Evolutionary conservation across 1,140 invertebrate genomes (phyloP).

Genomic region (Rhyzopertha dominica): DNA sequence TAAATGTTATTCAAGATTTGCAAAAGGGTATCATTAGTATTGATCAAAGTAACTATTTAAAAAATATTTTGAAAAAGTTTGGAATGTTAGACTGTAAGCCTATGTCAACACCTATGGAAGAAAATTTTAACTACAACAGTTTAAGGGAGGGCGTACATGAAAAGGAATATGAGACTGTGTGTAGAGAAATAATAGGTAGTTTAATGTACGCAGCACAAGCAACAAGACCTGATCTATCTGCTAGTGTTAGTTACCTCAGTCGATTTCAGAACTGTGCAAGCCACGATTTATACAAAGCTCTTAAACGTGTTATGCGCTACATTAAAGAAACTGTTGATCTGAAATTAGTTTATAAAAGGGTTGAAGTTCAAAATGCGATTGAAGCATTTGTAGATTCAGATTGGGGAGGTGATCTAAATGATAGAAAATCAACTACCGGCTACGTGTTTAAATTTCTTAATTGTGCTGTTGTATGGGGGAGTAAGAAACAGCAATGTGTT

Average conservation of each 20-base stretch:
- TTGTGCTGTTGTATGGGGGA: constrained; percentile 36
- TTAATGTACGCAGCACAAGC: constrained; percentile 33
- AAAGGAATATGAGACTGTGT: no score
- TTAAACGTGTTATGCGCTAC: constrained; percentile 35
- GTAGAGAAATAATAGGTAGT: constrained; percentile 26
- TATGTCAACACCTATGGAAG: constrained; percentile 12
- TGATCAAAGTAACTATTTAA: constrained; percentile 13
- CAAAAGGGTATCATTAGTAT: constrained; percentile 4
- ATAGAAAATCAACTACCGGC: constrained; percentile 28
- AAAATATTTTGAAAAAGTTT: constrained; percentile 8
- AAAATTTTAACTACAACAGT: constrained; percentile 11
- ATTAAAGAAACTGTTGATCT: constrained; percentile 26
- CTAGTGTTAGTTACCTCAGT: constrained; percentile 26
- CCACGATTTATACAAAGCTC: constrained; percentile 24
- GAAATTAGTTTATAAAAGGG: constrained; percentile 16
- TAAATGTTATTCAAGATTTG: constrained; percentile 16
- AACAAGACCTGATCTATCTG: constrained; percentile 34
- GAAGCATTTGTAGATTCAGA: constrained; percentile 38
- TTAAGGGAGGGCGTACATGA: constrained; percentile 15
- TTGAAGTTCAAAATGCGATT: constrained; percentile 7
- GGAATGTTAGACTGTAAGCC: constrained; percentile 16
- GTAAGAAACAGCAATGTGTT: constrained; percentile 37
- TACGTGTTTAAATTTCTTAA: constrained; percentile 29
- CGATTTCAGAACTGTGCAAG: constrained; percentile 28
- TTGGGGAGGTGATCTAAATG: constrained; percentile 27